Base-by-base conservation (phyloP, 2,113 vertebrate genomes). In the Mesoclemmys tuberculata region DNA sequence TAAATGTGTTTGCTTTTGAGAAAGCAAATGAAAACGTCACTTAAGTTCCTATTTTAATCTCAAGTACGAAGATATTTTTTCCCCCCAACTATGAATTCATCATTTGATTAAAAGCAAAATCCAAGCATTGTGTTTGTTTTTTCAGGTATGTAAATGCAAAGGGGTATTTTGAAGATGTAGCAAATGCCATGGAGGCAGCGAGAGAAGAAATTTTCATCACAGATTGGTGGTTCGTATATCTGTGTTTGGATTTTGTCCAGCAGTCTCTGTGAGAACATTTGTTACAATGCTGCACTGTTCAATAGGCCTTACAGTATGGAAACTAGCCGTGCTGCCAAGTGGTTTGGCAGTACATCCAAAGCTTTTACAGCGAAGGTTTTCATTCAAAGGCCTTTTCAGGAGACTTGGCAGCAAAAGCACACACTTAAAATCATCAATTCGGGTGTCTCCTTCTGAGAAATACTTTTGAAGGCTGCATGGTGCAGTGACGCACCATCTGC, bases 141-240 rank as follows among this genome's bases (percentile, higher is more conserved):
- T 97, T 31, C 97, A 99, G 99, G 99, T 99, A 99, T 74, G 99
- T 99, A 14, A 99, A 99, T 41, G 99, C 99, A 3, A 99, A 98
- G 96, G 98, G 98, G 5, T 99, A 99, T 97, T 99, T 99, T 93
- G 99, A 99, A 97, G 99, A 99, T 5, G 98, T 99, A 0, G 99
- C 99, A 1, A 96, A 99, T 78, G 99, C 99, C 49, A 98, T 99
- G 93, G 99, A 99, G 96, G 99, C 98, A 13, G 99, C 99, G 10
- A 98, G 98, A 84, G 99, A 99, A 84, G 99, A 99, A 91, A 99
- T 99, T 96, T 99, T 99, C 97, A 99, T 99, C 98, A 99, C 99
- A 3, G 99, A 99, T 93, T 99, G 99, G 99, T 99, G 99, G 99
- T 99, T 96, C 41, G 99, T 99, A 97, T 96, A 92, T 82, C 3